These are phyloP conservation scores for Choristoneura rosaceana DNA, from an alignment of 2,888 invertebrate genomes.

Conservation along the genomic window DNA sequence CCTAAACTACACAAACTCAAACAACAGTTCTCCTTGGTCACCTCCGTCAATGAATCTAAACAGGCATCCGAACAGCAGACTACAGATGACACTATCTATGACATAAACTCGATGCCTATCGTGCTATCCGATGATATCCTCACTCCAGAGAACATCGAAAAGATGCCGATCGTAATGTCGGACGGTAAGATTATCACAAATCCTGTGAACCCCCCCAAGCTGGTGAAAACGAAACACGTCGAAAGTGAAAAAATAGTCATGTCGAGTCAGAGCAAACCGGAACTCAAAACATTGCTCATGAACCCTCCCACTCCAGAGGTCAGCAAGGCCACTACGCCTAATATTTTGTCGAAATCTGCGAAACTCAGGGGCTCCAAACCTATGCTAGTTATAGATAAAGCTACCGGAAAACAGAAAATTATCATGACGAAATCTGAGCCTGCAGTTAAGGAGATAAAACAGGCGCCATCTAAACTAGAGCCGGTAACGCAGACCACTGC, in stretches of 20 bases:
- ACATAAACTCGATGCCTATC: conserved; percentile 92
- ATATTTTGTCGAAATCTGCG: conserved; percentile 80
- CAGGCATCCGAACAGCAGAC: conserved; percentile 42
- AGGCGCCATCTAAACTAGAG: conserved; percentile 48
- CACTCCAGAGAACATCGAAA: conserved; percentile 88
- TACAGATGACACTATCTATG: conserved; percentile 84
- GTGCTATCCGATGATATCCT: conserved; percentile 89
- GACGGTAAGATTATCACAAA: conserved; percentile 74
- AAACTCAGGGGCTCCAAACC: conserved; percentile 78
- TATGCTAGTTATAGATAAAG: conserved; percentile 78
- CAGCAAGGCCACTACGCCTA: conserved; percentile 74
- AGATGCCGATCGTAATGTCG: conserved; percentile 87
- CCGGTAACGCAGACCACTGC: conserved; percentile 58
- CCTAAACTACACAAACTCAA: conserved; percentile 72
- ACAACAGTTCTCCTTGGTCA: conserved; percentile 64
- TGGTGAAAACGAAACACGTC: conserved; percentile 66
- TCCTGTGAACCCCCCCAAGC: conserved; percentile 59
- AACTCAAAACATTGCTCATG: conserved; percentile 74
- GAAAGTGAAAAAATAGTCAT: conserved; percentile 68
- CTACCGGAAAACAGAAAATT: conserved; percentile 79
- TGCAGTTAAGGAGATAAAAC: conserved; percentile 70
- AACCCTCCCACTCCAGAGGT: conserved; percentile 69
- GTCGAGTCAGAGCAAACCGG: conserved; percentile 62
- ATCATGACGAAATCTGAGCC: conserved; percentile 76
- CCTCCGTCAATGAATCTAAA: conserved; percentile 62